A percentile compares a stretch with the other conserved stretches of the same genome.
These are phyloP conservation scores for Pontoporia blainvillei DNA, from an alignment of 2,113 vertebrate genomes.

Conservation along the genomic window DNA sequence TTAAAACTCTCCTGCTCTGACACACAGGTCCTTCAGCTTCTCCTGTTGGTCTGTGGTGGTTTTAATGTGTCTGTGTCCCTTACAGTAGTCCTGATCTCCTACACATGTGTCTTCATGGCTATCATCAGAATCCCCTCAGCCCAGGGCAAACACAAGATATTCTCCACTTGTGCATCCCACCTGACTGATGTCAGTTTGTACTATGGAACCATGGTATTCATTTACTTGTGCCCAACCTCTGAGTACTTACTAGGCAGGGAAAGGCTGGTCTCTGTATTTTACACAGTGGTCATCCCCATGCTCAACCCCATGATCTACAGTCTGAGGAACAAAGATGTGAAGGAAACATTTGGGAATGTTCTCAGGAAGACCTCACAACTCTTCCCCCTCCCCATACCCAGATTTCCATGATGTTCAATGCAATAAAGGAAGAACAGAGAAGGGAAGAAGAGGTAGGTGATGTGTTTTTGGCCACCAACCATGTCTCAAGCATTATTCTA, in stretches of 20 bases:
- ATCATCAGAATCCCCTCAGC: constrained; percentile 41
- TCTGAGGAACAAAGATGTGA: constrained; percentile 59
- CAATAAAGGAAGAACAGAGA: background rate
- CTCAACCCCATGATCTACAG: constrained; percentile 36
- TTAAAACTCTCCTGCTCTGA: constrained; percentile 49
- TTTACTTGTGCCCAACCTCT: constrained; percentile 18
- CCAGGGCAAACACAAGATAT: constrained; percentile 44
- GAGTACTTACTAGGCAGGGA: background rate
- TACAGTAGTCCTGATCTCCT: constrained; percentile 4
- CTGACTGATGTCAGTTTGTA: constrained; percentile 12
- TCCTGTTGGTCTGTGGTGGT: background rate
- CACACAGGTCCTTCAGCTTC: background rate
- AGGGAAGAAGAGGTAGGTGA: background rate
- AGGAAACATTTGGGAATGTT: background rate
- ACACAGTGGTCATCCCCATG: background rate
- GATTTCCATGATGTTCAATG: background rate
- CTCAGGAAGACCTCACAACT: background rate
- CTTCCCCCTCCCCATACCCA: background rate
- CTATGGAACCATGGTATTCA: background rate
- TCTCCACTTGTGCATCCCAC: constrained; percentile 43
- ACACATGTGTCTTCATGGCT: background rate
- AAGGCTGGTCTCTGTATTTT: constrained; percentile 7
- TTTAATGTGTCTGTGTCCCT: constrained; percentile 38
- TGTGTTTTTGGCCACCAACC: background rate
- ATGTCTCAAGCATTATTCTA: background rate